These are phyloP conservation scores for Littorina saxatilis DNA, from an alignment of 1,140 invertebrate species.

Conservation along the genomic window DNA sequence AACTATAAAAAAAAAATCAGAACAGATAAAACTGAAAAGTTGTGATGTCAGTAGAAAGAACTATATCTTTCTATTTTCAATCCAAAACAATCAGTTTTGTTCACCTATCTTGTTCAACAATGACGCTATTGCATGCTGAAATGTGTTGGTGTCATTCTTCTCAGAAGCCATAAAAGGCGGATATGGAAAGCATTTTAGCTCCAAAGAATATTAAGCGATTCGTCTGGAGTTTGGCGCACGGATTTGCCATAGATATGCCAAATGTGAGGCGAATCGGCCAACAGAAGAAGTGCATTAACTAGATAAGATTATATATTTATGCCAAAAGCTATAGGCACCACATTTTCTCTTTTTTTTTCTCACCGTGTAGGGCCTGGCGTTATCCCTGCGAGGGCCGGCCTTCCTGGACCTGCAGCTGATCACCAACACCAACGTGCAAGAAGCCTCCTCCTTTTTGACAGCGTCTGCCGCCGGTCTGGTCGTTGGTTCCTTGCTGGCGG, in stretches of 20 bases:
- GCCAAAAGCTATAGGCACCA: neutral
- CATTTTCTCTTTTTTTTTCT: neutral
- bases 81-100: no score
- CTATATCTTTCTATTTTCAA: no score
- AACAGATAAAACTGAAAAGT: no score
- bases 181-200: no score
- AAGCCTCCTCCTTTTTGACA: conserved; percentile 61
- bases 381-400: conserved; percentile 71
- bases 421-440: conserved; percentile 51
- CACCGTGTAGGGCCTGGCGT: conserved; percentile 65
- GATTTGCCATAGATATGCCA: neutral
- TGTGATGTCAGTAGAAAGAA: no score
- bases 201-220: no score
- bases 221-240: no score
- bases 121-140: no score
- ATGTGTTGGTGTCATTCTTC: no score
- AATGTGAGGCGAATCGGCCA: neutral
- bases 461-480: conserved; percentile 57
- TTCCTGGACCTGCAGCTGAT: conserved; percentile 66
- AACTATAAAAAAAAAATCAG: no score
- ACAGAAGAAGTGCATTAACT: neutral
- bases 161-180: no score
- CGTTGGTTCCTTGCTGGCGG: conserved; percentile 58
- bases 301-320: neutral
- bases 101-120: no score